Evolutionary conservation across 2,797 vertebrate species (phyloP).

Genomic region (Poliocrania exsul): DNA sequence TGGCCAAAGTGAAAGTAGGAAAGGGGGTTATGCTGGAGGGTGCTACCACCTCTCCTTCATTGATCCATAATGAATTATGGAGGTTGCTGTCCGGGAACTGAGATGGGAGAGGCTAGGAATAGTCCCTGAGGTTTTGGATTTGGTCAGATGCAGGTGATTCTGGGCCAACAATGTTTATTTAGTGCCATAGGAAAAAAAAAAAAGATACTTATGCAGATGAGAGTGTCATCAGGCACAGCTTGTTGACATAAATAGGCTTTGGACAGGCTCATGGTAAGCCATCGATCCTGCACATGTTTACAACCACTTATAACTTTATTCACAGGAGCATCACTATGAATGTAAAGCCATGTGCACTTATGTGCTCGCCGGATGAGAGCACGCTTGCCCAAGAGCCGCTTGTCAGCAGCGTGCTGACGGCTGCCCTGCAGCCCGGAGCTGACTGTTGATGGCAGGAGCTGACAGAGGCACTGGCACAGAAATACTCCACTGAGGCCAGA

Average conservation of each 20-base stretch:
- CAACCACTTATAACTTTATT: slow-evolving; percentile 4
- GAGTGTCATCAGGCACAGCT: not conserved
- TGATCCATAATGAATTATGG: not conserved
- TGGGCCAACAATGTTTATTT: not conserved
- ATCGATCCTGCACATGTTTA: not conserved
- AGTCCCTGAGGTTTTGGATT: not conserved
- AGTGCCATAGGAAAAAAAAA: not conserved
- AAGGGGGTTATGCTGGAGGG: not conserved
- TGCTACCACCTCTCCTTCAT: not conserved
- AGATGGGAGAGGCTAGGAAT: not conserved
- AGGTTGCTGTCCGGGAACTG: not conserved
- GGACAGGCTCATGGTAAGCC: not conserved
- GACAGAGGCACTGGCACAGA: slow-evolving; percentile 34
- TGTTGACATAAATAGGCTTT: slow-evolving; percentile 27
- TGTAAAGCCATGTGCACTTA: not conserved
- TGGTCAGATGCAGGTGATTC: not conserved
- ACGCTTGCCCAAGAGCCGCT: not conserved
- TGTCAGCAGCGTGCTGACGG: not conserved
- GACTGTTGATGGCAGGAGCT: slow-evolving; percentile 51
- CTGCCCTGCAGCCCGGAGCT: not conserved
- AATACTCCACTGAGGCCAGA: slow-evolving; percentile 27
- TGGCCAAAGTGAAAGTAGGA: not conserved
- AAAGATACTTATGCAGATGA: not conserved
- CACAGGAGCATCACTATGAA: not conserved
- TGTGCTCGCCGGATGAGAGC: rapidly evolving